Percentiles rank a stretch among this genome's conserved stretches.
Conservation (phyloP, 1,140 invertebrate genomes). For the Pachypeltis micranthus region DNA sequence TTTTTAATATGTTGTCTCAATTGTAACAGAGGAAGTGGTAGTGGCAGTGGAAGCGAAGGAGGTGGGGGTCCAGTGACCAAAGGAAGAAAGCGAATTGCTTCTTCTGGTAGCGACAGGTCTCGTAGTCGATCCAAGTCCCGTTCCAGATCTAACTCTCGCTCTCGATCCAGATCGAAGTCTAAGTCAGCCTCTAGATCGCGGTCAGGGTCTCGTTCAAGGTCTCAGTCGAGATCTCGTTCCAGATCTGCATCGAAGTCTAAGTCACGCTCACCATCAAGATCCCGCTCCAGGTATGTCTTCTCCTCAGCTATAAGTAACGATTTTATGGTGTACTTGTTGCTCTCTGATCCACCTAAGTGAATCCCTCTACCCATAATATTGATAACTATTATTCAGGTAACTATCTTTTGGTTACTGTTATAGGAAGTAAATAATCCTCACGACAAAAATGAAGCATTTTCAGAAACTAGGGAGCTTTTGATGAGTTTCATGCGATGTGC, state of each 20-base stretch:
- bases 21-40: constrained; percentile 37
- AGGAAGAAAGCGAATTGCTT: constrained; percentile 37
- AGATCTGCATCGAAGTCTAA: constrained; percentile 25
- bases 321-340: no score
- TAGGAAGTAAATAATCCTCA: no score
- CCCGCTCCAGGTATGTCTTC: constrained; percentile 12
- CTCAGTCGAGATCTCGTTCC: constrained; percentile 30
- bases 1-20: background rate
- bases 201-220: constrained; percentile 27
- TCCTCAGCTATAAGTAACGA: no score
- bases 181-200: constrained; percentile 27
- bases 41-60: constrained; percentile 36
- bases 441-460: no score
- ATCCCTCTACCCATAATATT: no score
- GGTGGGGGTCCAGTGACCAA: constrained; percentile 35
- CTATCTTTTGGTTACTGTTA: no score
- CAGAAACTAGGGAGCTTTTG: no score
- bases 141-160: constrained; percentile 28
- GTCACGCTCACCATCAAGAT: constrained; percentile 32
- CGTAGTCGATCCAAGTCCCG: constrained; percentile 22
- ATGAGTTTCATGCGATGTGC: no score
- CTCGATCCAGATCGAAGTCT: constrained; percentile 30
- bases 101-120: constrained; percentile 27
- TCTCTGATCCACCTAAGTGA: no score
- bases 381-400: no score